These are phyloP conservation scores for Galaxias olidus DNA, from an alignment of 2,797 vertebrate species.

Conservation along the genomic window DNA sequence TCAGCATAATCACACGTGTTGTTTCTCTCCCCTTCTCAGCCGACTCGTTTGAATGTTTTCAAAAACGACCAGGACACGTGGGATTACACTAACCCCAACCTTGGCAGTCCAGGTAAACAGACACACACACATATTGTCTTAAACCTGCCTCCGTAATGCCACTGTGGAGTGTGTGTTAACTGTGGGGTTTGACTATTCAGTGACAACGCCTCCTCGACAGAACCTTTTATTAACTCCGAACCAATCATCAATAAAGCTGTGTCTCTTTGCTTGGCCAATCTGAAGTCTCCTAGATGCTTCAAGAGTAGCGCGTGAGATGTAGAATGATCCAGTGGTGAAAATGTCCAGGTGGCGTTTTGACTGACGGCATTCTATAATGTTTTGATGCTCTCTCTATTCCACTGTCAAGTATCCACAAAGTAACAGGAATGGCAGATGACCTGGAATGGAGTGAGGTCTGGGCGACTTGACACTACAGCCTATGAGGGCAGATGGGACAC, in stretches of 20 bases:
- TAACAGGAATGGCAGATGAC: no score
- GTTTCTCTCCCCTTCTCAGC: conserved; percentile 64
- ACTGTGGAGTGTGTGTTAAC: conserved; percentile 49
- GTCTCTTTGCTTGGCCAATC: background rate
- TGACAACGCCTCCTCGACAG: conserved; percentile 38
- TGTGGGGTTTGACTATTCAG: conserved; percentile 33
- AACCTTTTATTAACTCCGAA: background rate
- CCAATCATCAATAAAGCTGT: no score
- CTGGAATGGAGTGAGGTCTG: no score
- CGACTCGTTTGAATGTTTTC: conserved; percentile 94
- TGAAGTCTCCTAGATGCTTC: no score
- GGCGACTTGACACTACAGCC: no score
- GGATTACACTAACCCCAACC: conserved; percentile 95
- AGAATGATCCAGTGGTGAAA: no score
- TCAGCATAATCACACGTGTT: background rate
- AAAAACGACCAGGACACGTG: conserved; percentile 98
- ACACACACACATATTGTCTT: conserved; percentile 9
- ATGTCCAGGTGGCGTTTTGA: no score
- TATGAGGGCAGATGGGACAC: no score
- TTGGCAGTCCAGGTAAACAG: conserved; percentile 91
- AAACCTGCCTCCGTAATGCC: conserved; percentile 56
- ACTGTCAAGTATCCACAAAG: no score
- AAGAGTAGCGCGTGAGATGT: no score
- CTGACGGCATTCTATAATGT: no score
- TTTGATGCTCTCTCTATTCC: no score